These are phyloP conservation scores for Aphelenchoides avenae DNA, from an alignment of 1,140 invertebrate species.

Conservation along the genomic window DNA sequence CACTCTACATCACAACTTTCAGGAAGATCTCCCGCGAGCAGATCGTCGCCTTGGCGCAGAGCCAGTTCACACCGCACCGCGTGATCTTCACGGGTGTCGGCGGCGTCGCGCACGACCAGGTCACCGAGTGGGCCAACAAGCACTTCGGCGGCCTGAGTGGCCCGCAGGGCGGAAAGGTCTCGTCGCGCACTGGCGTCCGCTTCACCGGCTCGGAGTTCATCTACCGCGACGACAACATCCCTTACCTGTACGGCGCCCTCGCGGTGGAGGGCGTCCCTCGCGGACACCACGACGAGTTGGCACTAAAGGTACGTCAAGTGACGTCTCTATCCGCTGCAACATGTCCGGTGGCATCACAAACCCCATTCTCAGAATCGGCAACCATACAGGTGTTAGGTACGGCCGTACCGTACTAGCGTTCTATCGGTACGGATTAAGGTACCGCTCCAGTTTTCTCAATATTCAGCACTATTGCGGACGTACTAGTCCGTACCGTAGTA, in stretches of 20 bases:
- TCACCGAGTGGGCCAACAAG: constrained; percentile 77
- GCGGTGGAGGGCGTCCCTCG: constrained; percentile 92
- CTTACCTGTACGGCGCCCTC: constrained; percentile 43
- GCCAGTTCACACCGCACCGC: constrained; percentile 84
- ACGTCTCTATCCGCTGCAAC: too few species aligned
- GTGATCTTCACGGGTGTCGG: constrained; percentile 97
- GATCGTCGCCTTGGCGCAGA: constrained; percentile 78
- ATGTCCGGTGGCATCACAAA: too few species aligned
- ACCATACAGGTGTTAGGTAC: too few species aligned
- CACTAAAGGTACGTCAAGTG: constrained; percentile 80
- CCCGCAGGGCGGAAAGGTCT: constrained; percentile 64
- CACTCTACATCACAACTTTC: too few species aligned
- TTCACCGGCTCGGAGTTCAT: constrained; percentile 73
- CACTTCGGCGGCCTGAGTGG: constrained; percentile 73
- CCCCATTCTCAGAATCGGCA: too few species aligned
- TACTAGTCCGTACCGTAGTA: too few species aligned
- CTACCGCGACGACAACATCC: constrained; percentile 52
- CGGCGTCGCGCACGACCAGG: constrained; percentile 82
- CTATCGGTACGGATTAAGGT: too few species aligned
- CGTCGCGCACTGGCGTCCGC: constrained; percentile 70
- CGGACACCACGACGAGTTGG: constrained; percentile 90
- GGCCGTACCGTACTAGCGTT: too few species aligned
- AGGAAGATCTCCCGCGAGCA: constrained; percentile 71
- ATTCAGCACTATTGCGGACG: too few species aligned
- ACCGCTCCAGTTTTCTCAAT: too few species aligned